Evolutionary conservation across 2,113 vertebrate genomes (phyloP).

Genomic region (Phycodurus eques): DNA sequence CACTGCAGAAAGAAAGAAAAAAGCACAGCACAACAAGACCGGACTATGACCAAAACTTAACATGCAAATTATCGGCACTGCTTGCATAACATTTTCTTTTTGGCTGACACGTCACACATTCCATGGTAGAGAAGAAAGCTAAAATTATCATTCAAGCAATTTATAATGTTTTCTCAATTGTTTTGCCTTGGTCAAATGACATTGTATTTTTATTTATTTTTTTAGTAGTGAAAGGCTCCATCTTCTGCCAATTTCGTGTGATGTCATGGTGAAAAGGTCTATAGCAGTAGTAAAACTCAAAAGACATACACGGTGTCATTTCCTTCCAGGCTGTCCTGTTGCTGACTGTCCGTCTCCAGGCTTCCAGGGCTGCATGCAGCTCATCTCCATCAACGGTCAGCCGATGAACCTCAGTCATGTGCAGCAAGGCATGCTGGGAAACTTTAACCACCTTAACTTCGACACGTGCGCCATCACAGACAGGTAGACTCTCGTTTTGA

Average conservation of each 20-base stretch:
- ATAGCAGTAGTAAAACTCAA: background rate
- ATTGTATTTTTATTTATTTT: background rate
- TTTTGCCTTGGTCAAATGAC: too few species aligned
- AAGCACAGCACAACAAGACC: too few species aligned
- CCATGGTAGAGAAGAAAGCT: background rate
- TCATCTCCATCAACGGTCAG: conserved; percentile 92
- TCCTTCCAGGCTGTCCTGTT: conserved; percentile 81
- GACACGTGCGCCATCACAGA: conserved; percentile 95
- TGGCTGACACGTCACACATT: background rate
- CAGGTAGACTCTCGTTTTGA: conserved; percentile 77
- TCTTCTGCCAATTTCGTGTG: background rate
- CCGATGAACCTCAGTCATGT: conserved; percentile 86
- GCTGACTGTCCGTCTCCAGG: conserved; percentile 79
- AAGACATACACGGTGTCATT: background rate
- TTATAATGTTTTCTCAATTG: too few species aligned
- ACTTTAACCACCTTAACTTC: conserved; percentile 88
- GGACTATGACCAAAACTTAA: too few species aligned
- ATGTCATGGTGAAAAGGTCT: background rate
- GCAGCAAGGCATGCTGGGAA: conserved; percentile 90
- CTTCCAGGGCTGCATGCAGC: conserved; percentile 96
- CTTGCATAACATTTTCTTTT: background rate
- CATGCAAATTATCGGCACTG: too few species aligned
- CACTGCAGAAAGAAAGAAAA: too few species aligned
- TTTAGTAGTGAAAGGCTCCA: too few species aligned
- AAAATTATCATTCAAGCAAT: background rate